Evolutionary conservation across 2,797 vertebrate species (phyloP).

Genomic region (Clamator glandarius): DNA sequence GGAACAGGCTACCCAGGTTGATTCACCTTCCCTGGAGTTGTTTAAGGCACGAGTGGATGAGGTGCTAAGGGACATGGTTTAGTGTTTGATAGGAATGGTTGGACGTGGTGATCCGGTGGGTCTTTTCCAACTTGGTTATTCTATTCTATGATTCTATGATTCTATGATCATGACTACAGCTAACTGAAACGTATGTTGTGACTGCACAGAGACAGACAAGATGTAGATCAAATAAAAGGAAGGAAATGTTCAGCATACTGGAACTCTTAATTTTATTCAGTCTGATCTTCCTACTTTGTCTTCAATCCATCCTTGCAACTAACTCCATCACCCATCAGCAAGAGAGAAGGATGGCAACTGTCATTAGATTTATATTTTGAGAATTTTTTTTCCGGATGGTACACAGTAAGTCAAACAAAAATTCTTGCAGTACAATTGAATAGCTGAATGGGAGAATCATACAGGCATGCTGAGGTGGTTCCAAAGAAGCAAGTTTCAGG

Average conservation of each 20-base stretch:
- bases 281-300: neutral
- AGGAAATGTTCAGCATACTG: neutral
- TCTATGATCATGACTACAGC: neutral
- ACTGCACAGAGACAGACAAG: neutral
- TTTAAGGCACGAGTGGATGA: too few relatives aligned
- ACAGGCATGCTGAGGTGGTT: neutral
- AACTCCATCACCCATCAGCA: neutral
- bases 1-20: too few relatives aligned
- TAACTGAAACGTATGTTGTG: neutral
- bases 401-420: slow-evolving; percentile 13
- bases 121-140: too few relatives aligned
- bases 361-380: slow-evolving; percentile 40
- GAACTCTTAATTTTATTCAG: neutral
- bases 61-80: too few relatives aligned
- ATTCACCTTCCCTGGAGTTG: too few relatives aligned
- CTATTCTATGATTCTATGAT: too few relatives aligned
- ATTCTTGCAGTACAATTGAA: neutral
- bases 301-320: neutral
- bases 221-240: neutral
- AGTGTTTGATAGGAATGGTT: too few relatives aligned
- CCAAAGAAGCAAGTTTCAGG: neutral
- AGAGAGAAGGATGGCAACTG: neutral
- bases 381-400: slow-evolving; percentile 45
- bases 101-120: too few relatives aligned
- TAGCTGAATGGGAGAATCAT: neutral